These are phyloP conservation scores for Octodon degus DNA, from an alignment of 2,113 vertebrate genomes.

Conservation along the genomic window DNA sequence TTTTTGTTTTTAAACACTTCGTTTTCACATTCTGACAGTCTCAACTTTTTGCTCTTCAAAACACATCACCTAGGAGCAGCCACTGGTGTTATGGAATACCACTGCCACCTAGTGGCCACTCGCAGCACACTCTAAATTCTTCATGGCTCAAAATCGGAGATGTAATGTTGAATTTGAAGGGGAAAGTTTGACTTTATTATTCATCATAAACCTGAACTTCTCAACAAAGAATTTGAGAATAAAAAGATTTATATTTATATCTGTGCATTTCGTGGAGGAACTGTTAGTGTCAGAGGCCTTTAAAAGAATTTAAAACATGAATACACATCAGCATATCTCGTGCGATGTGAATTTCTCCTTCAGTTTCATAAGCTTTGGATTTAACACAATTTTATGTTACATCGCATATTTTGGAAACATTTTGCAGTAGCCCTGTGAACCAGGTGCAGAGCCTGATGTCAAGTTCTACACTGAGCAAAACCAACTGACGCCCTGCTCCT, in stretches of 20 bases:
- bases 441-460: not conserved
- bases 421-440: not conserved
- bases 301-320: not conserved
- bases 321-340: not conserved
- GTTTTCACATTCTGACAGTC: not conserved
- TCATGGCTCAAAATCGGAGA: not conserved
- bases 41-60: constrained; percentile 11
- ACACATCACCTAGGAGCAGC: not conserved
- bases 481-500: not conserved
- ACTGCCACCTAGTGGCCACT: constrained; percentile 63
- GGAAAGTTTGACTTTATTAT: not conserved
- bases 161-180: not conserved
- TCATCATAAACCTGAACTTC: not conserved
- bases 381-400: not conserved
- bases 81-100: not conserved
- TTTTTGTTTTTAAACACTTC: not conserved
- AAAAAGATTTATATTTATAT: not conserved
- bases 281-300: not conserved
- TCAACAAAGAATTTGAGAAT: not conserved
- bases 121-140: not conserved
- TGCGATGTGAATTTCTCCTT: not conserved
- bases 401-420: not conserved
- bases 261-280: not conserved
- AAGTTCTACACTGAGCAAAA: not conserved
- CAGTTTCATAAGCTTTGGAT: not conserved